Conservation (phyloP, 2,888 invertebrate species). For the Norana najaformis region DNA sequence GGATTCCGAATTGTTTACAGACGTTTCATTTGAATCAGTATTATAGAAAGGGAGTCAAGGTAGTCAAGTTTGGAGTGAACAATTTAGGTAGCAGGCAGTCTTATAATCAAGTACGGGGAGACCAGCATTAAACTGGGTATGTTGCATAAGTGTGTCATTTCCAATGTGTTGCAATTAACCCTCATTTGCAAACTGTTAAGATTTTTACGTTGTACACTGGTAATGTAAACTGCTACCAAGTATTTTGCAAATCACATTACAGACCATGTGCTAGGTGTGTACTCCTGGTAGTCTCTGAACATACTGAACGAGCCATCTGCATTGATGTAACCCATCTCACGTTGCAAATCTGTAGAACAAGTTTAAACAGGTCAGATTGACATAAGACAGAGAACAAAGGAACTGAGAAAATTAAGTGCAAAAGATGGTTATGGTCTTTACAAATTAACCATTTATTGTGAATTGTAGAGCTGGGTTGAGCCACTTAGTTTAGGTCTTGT, state of each 20-base stretch:
- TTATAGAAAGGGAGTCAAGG: too few species aligned
- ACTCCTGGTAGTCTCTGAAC: conserved; percentile 69
- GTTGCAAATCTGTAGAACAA: conserved; percentile 73
- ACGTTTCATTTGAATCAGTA: too few species aligned
- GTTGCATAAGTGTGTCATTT: too few species aligned
- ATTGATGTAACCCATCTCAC: conserved; percentile 77
- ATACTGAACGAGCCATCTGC: conserved; percentile 84
- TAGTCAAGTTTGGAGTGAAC: too few species aligned
- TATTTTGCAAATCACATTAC: conserved; percentile 42
- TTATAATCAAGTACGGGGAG: too few species aligned
- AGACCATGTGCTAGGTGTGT: conserved; percentile 77
- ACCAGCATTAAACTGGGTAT: too few species aligned
- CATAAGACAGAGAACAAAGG: background rate
- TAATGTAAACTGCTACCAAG: background rate
- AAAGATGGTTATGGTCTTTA: background rate
- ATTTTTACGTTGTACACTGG: background rate
- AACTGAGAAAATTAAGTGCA: background rate
- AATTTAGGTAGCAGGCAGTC: too few species aligned
- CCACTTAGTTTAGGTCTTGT: too few species aligned
- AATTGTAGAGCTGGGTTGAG: too few species aligned
- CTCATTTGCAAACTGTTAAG: too few species aligned
- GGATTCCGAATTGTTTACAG: too few species aligned
- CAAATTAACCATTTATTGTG: background rate
- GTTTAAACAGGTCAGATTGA: background rate
- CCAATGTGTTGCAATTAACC: too few species aligned